Percentiles rank a stretch among this genome's conserved stretches.
These are phyloP conservation scores for Sclerodermus sp. DNA, from an alignment of 2,888 invertebrate species.

Conservation along the genomic window DNA sequence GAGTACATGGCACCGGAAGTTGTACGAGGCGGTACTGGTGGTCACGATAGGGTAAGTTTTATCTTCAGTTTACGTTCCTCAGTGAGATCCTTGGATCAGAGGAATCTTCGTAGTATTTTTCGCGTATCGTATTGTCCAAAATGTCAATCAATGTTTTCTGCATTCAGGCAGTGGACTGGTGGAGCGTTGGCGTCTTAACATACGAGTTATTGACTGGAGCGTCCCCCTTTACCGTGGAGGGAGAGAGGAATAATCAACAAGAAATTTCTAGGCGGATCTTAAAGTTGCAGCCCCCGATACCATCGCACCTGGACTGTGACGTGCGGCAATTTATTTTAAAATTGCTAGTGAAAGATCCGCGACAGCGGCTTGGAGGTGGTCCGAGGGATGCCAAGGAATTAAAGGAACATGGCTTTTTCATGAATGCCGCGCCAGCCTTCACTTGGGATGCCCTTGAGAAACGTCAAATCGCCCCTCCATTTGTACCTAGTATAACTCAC, in stretches of 20 bases:
- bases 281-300: slow-evolving; percentile 86
- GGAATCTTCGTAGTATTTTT: not conserved
- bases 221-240: slow-evolving; percentile 96
- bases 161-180: slow-evolving; percentile 94
- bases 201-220: slow-evolving; percentile 96
- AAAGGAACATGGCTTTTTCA: slow-evolving; percentile 88
- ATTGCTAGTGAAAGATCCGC: slow-evolving; percentile 88
- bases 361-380: slow-evolving; percentile 83
- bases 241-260: slow-evolving; percentile 89
- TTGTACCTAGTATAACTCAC: slow-evolving; percentile 81
- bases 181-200: slow-evolving; percentile 95
- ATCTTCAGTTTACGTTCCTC: no score
- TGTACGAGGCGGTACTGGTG: slow-evolving; percentile 78
- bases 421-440: slow-evolving; percentile 55
- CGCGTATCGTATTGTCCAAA: not conserved
- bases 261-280: slow-evolving; percentile 93
- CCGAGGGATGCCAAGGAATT: slow-evolving; percentile 83
- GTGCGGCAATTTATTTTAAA: slow-evolving; percentile 79
- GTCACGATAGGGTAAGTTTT: slow-evolving; percentile 90
- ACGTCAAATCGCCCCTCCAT: slow-evolving; percentile 82
- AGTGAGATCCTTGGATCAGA: no score
- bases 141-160: slow-evolving; percentile 27
- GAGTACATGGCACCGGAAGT: slow-evolving; percentile 97
- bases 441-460: slow-evolving; percentile 78
- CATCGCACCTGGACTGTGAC: slow-evolving; percentile 73